Evolutionary conservation across 2,797 vertebrate species (phyloP).

Genomic region (Xyrichtys novacula): DNA sequence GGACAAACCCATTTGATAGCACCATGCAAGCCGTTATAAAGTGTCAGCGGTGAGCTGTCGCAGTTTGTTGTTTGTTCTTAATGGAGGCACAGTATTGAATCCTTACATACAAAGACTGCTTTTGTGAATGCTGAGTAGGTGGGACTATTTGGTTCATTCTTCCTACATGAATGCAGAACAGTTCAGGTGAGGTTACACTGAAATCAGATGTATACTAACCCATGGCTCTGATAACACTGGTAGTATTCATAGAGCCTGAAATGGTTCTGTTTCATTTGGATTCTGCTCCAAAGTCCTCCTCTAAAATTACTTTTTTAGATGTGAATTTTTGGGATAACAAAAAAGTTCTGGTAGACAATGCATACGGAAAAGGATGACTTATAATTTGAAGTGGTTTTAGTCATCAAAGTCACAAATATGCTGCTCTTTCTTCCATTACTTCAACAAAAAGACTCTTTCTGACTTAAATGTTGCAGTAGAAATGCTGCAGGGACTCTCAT

Average conservation of each 20-base stretch:
- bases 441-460: too few relatives aligned
- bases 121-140: conserved; percentile 38
- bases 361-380: too few relatives aligned
- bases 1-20: conserved; percentile 45
- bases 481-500: too few relatives aligned
- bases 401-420: too few relatives aligned
- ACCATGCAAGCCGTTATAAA: conserved; percentile 31
- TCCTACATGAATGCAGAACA: conserved; percentile 14
- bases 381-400: too few relatives aligned
- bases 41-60: conserved; percentile 49
- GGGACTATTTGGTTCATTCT: conserved; percentile 49
- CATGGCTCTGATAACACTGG: neutral
- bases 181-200: conserved; percentile 12
- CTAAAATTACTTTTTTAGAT: neutral
- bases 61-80: conserved; percentile 48
- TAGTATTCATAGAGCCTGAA: neutral
- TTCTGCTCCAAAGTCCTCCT: neutral
- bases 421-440: too few relatives aligned
- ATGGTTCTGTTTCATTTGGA: neutral
- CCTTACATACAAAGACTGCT: conserved; percentile 33
- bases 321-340: too few relatives aligned
- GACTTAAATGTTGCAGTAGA: too few relatives aligned
- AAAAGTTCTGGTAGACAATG: too few relatives aligned
- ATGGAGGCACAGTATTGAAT: conserved; percentile 44
- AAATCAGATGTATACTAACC: conserved; percentile 21